phyloP scores from a whole-genome alignment of 2,797 vertebrate genomes.

The Phrynocephalus guinanensis region DNA sequence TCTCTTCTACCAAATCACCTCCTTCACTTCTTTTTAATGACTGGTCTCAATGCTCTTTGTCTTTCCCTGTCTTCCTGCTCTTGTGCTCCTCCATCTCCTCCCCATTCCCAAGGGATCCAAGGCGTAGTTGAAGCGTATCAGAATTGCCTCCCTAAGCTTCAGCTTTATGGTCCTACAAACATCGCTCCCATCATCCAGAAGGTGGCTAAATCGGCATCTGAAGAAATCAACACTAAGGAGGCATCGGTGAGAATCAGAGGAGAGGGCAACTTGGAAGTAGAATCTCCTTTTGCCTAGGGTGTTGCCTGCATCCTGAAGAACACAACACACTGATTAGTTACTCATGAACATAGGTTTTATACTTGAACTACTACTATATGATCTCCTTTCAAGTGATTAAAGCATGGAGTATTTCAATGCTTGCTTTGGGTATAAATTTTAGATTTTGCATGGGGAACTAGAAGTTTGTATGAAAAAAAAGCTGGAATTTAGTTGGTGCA shows the following conservation, averaged over 20 bases:
- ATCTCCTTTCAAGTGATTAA: neutral
- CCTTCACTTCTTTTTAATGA: conserved; percentile 2
- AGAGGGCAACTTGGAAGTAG: neutral
- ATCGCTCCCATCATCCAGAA: conserved; percentile 99
- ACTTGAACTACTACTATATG: neutral
- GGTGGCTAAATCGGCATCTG: conserved; percentile 95
- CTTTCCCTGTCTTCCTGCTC: too few relatives aligned
- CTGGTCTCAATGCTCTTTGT: neutral
- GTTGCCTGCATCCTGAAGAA: neutral
- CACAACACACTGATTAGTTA: neutral
- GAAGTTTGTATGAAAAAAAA: neutral
- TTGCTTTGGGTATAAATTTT: neutral
- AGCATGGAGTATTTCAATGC: neutral
- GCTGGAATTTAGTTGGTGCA: too few relatives aligned
- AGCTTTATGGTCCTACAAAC: conserved; percentile 97
- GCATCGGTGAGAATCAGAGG: conserved; percentile 86
- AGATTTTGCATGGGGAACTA: neutral
- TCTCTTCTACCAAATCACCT: conserved; percentile 25
- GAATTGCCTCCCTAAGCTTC: conserved; percentile 97
- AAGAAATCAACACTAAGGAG: conserved; percentile 98
- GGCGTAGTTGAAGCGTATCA: conserved; percentile 99
- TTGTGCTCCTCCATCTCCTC: conserved; percentile 32
- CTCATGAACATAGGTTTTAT: neutral
- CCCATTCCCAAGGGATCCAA: conserved; percentile 87
- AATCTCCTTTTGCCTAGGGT: neutral